Evolutionary conservation across 2,113 vertebrate species (phyloP).

Genomic region (Sylvilagus bachmani): DNA sequence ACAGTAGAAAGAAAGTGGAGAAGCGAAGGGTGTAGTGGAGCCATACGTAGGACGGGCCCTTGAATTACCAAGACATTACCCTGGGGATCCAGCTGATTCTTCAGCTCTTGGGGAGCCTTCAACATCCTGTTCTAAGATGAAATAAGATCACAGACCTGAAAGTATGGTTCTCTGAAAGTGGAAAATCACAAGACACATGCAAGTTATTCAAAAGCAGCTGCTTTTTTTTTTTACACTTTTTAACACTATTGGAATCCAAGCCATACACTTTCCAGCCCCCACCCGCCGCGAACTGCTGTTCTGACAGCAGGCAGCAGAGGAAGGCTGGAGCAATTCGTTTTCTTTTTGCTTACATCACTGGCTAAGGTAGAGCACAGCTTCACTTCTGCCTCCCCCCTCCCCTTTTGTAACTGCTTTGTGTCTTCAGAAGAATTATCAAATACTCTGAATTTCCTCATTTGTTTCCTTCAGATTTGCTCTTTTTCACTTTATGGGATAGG

Average conservation of each 20-base stretch:
- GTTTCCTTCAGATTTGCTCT: not conserved
- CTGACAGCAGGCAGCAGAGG: fast-evolving
- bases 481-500: not conserved
- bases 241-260: not conserved
- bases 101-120: not conserved
- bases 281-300: not conserved
- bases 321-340: not conserved
- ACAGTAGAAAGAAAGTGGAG: not conserved
- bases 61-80: not conserved
- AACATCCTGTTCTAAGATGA: not conserved
- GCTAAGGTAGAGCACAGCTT: not conserved
- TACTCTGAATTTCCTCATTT: not conserved
- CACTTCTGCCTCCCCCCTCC: not conserved
- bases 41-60: not conserved
- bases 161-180: not conserved
- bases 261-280: too few relatives aligned
- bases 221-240: not conserved
- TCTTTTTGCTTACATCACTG: not conserved
- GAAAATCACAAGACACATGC: not conserved
- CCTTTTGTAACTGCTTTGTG: not conserved
- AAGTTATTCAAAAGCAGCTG: not conserved
- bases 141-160: not conserved
- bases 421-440: not conserved
- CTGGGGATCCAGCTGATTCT: not conserved
- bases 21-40: too few relatives aligned